Conservation (phyloP, 37 sponge, comb jelly and placozoan genomes). For the Aplysina aerophoba region DNA sequence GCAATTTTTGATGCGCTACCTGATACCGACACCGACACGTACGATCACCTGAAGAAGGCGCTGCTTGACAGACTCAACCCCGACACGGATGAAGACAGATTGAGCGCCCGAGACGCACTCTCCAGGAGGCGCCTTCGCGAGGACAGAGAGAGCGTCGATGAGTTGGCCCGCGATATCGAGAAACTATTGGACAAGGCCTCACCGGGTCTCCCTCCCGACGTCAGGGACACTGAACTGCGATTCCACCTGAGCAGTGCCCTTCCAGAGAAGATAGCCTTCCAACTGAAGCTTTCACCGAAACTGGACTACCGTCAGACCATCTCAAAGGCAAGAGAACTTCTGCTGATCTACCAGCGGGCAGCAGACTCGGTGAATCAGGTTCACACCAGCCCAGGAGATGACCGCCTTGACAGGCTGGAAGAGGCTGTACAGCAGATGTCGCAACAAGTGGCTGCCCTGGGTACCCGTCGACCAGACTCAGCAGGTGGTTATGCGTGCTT, state of each 20-base stretch:
- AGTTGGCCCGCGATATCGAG: conserved; percentile 4
- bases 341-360: not conserved
- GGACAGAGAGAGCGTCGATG: conserved; percentile 21
- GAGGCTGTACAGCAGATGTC: not conserved
- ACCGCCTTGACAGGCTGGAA: not conserved
- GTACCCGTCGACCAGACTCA: not conserved
- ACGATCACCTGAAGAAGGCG: conserved; percentile 5
- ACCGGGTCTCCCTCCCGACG: not conserved
- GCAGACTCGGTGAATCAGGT: not conserved
- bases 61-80: not conserved
- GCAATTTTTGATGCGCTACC: not conserved
- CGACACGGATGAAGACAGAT: conserved; percentile 27
- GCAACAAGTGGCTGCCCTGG: not conserved
- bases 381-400: not conserved
- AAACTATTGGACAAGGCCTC: conserved; percentile 15
- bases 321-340: conserved; percentile 17
- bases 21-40: not conserved
- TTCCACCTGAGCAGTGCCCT: not conserved
- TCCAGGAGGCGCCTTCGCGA: not conserved
- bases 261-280: conserved; percentile 1
- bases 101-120: not conserved
- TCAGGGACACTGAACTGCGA: not conserved
- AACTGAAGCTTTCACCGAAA: not conserved
- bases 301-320: not conserved
- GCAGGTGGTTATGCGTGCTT: not conserved